Conservation (phyloP, 1,140 invertebrate genomes). For the Pseudachorutes palmiensis region DNA sequence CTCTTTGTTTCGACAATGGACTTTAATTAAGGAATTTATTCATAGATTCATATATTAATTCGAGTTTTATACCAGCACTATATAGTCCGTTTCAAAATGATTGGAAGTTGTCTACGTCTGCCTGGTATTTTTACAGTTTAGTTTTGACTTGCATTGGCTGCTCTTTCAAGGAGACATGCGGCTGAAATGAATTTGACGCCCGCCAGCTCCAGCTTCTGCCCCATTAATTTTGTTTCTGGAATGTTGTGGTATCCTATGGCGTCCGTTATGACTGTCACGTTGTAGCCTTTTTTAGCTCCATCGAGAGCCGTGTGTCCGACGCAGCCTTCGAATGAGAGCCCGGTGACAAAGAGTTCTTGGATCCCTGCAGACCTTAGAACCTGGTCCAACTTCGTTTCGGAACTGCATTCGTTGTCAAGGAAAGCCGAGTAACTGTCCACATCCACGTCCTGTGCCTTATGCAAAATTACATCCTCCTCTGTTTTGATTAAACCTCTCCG, state of each 20-base stretch:
- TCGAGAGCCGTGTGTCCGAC: slow-evolving; percentile 1
- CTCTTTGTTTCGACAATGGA: no score
- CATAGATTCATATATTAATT: no score
- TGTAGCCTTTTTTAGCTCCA: background rate
- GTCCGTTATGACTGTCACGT: background rate
- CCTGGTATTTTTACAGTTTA: no score
- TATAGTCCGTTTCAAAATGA: no score
- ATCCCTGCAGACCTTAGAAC: background rate
- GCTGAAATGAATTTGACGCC: no score
- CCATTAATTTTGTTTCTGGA: background rate
- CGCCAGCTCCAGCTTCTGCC: background rate
- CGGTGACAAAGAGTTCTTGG: background rate
- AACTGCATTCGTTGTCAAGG: background rate
- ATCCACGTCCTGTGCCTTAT: background rate
- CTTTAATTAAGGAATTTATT: no score
- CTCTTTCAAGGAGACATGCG: no score
- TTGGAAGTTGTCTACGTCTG: no score
- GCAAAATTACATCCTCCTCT: background rate
- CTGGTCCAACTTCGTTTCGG: background rate
- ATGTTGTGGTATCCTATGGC: background rate
- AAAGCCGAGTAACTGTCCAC: slow-evolving; percentile 6
- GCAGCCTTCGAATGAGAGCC: slow-evolving; percentile 1
- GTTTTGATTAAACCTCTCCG: background rate
- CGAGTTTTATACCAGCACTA: no score
- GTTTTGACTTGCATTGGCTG: no score